Percentiles rank a stretch among this genome's conserved stretches.
Conservation (phyloP, 2,113 vertebrate species). For the Papio anubis region DNA sequence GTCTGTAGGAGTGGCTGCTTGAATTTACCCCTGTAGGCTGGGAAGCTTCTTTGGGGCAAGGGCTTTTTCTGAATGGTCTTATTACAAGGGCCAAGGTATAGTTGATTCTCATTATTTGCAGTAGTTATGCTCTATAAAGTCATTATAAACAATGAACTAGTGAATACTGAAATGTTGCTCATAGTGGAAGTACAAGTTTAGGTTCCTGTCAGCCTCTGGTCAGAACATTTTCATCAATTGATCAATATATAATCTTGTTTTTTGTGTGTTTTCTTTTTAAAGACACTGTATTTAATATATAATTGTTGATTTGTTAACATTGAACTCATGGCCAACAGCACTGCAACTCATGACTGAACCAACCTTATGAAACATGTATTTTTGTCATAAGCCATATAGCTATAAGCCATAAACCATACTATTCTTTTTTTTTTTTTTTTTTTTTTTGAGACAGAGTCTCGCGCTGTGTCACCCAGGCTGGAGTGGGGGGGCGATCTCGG, state of each 20-base stretch:
- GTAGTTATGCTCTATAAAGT: not conserved
- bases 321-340: not conserved
- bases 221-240: not conserved
- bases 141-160: not conserved
- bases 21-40: not conserved
- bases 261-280: slow-evolving; percentile 7
- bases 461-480: no score
- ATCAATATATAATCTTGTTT: not conserved
- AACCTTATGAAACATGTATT: not conserved
- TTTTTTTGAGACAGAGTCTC: no score
- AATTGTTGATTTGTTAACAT: not conserved
- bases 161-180: not conserved
- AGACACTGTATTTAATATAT: not conserved
- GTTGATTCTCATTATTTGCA: not conserved
- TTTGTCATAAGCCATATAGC: not conserved
- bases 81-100: not conserved
- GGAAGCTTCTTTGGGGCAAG: not conserved
- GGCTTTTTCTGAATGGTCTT: not conserved
- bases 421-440: not conserved
- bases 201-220: not conserved
- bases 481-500: no score
- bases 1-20: not conserved
- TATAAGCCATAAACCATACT: not conserved
- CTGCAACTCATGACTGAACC: not conserved
- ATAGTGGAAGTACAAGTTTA: not conserved